These are phyloP conservation scores for Perca schrenkii DNA, from an alignment of 2,113 vertebrate genomes.

Conservation along the genomic window DNA sequence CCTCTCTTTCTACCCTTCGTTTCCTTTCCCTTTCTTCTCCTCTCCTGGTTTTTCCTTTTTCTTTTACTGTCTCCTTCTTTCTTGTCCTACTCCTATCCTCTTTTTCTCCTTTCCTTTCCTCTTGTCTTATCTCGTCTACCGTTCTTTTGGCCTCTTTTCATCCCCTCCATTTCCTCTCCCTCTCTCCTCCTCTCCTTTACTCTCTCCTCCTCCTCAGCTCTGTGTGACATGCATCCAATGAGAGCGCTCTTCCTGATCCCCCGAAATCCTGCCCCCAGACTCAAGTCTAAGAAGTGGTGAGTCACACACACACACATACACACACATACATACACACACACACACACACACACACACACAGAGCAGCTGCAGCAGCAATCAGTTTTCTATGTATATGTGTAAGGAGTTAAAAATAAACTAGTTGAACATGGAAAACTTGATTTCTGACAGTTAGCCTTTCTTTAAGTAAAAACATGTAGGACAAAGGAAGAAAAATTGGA, in stretches of 20 bases:
- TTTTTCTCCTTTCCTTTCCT: not conserved
- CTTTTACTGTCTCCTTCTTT: too few relatives aligned
- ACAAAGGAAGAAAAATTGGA: too few relatives aligned
- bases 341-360: not conserved
- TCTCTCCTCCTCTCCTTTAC: not conserved
- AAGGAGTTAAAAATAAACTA: too few relatives aligned
- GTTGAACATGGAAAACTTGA: too few relatives aligned
- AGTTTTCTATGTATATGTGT: too few relatives aligned
- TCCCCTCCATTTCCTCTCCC: not conserved
- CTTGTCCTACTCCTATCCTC: too few relatives aligned
- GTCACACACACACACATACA: slow-evolving; percentile 55
- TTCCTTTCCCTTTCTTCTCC: not conserved
- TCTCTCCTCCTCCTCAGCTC: slow-evolving; percentile 84
- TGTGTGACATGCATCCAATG: slow-evolving; percentile 99
- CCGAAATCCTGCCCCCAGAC: slow-evolving; percentile 94
- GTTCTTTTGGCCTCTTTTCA: not conserved
- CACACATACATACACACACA: not conserved
- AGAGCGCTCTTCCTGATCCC: slow-evolving; percentile 98
- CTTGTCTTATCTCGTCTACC: not conserved
- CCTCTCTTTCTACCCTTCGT: not conserved
- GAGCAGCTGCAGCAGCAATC: too few relatives aligned
- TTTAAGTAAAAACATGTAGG: too few relatives aligned
- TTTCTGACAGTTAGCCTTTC: too few relatives aligned
- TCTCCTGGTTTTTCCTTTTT: not conserved
- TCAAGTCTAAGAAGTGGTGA: slow-evolving; percentile 99